These are phyloP conservation scores for Antigone vipio DNA, from an alignment of 2,113 vertebrate species.

Conservation along the genomic window DNA sequence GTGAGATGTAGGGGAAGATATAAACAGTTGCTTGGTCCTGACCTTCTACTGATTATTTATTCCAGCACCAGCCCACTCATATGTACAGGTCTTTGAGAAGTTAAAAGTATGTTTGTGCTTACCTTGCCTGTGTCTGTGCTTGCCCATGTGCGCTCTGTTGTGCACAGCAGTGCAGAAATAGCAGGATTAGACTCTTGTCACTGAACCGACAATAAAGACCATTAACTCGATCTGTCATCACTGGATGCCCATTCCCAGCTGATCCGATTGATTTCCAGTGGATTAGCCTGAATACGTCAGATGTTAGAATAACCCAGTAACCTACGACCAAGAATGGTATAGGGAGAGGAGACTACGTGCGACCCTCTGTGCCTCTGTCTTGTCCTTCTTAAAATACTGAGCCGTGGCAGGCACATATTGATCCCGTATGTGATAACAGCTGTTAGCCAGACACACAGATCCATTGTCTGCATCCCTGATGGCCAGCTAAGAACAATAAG, in stretches of 20 bases:
- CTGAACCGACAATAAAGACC: background rate
- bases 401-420: background rate
- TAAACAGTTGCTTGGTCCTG: background rate
- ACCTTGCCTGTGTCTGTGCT: background rate
- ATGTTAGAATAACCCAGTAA: slow-evolving; percentile 10
- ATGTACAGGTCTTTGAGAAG: background rate
- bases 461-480: background rate
- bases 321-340: background rate
- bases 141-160: background rate
- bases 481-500: background rate
- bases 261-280: slow-evolving; percentile 33
- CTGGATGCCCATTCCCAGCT: slow-evolving; percentile 5
- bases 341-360: background rate
- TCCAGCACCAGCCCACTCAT: background rate
- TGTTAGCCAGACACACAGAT: background rate
- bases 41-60: background rate
- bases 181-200: slow-evolving; percentile 7
- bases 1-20: background rate
- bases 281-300: background rate
- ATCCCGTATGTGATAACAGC: background rate
- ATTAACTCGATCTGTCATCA: slow-evolving; percentile 41
- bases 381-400: background rate
- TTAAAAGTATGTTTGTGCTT: background rate
- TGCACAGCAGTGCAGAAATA: background rate
- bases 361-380: background rate